Conservation (phyloP, 2,113 vertebrate genomes). For the Oreocharis arfaki region DNA sequence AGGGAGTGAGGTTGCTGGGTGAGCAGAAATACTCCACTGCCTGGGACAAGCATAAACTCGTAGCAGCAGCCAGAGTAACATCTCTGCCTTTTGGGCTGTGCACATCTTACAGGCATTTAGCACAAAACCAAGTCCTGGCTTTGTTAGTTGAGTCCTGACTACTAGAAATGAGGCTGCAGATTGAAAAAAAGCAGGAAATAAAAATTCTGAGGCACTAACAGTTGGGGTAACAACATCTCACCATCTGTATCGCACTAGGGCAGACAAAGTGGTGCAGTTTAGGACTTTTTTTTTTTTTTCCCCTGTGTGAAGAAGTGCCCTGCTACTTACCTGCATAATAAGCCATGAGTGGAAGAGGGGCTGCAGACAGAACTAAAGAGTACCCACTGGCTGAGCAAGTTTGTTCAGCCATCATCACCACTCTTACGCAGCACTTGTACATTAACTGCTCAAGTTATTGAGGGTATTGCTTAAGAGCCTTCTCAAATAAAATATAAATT, state of each 20-base stretch:
- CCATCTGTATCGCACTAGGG: neutral
- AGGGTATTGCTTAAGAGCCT: neutral
- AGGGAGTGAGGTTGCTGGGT: neutral
- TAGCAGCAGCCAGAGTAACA: neutral
- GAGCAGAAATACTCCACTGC: neutral
- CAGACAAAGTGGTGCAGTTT: neutral
- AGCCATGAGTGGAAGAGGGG: neutral
- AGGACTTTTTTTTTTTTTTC: neutral
- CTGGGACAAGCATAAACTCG: neutral
- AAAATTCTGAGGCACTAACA: neutral
- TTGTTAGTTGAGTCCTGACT: neutral
- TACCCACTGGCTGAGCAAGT: neutral
- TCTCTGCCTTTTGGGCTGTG: neutral
- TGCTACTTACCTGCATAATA: neutral
- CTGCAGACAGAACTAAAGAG: neutral
- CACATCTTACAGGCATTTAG: neutral
- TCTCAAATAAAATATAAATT: neutral
- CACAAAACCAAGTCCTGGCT: neutral
- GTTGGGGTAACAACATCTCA: neutral
- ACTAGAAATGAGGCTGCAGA: neutral
- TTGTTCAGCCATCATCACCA: neutral
- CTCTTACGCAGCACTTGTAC: neutral
- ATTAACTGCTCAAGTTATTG: neutral
- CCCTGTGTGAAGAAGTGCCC: neutral
- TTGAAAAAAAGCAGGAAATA: neutral